Base-by-base conservation (phyloP, 2,888 invertebrate genomes). In the Brenthis daphne region DNA sequence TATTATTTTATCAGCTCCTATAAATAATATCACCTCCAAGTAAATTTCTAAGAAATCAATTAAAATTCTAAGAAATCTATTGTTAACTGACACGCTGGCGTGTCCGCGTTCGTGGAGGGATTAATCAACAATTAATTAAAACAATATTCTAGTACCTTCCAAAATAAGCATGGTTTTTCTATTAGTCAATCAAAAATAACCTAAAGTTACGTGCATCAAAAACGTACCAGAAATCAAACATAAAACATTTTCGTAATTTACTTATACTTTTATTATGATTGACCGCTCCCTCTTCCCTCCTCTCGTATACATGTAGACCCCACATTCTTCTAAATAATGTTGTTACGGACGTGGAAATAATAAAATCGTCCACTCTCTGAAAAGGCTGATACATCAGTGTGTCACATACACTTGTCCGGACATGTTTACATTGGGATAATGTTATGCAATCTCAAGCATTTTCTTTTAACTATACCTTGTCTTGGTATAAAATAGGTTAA, bases 331-430 rank as follows among this genome's bases (percentile, higher is more conserved):
- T 48, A n/a, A 67, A 55, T 67, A 67, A 67, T 20, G 60, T 50
- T 50, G 54, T 67, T 55, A 61, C 47, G 43, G 47, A 63, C 47
- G 67, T 64, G 57, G 24, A 57, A 64, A 64, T 68, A 68, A 68
- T 64, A 68, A 68, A 68, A 53, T 64, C 55, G 37, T 61, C 6
- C 29, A 50, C 60, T 24, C 50, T 67, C 29, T 50, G n/a, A 50
- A 24, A 68, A 53, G 37, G 57, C 57, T 68, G 67, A 53, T 64
- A 48, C 67, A 57, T 64, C 53, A 57, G 67, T 13, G 56, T 57
- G 67, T 64, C 67, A 68, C 57, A 64, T 68, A 68, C 67, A 68
- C 67, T 68, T 57, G 67, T 64, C 43, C 51, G 57, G 64, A 64
- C 67, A 57, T 64, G 67, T 64, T 68, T 68, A 53, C 47, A 47